Base-by-base conservation (phyloP, 2,888 invertebrate genomes). In the Meiosimyza decipiens region DNA sequence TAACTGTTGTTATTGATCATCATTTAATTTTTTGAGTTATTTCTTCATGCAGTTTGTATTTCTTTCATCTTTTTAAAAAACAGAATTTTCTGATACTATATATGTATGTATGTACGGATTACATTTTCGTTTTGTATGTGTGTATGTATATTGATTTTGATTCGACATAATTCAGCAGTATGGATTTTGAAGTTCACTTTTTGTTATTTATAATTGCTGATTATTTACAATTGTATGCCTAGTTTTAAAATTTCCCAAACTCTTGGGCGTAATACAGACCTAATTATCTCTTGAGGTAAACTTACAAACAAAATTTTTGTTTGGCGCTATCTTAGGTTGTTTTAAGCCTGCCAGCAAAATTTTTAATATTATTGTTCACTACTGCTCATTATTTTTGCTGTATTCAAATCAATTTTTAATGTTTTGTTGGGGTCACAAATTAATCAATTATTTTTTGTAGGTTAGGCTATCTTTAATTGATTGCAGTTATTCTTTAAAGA, bases 11-110 rank as follows among this genome's bases (percentile, higher is more conserved):
- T 60, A 40, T 28, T 33, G 54, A 54, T 22, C n/a, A 40, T 40
- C 9, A 52, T 67, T 64, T 70, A 64, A 7, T 9, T 62, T 71
- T 55, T 74, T 66, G 57, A 62, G 13, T 68, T 64, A 51, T 54
- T 22, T 18, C 18, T 55, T 54, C 22, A 28, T 40, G n/a, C 49
- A 52, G 49, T 59, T 65, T n/a, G n/a, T n/a, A 47, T 59, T 62
- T 57, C 71, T 50, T 71, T 72, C 74, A 76, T 70, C 73, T 72
- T 78, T 76, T 70, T 62, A 70, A 70, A 22, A 70, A 70, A 70
- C 70, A 70, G 52, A 54, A 50, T 18, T 64, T 63, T 52, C 70
- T 70, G 70, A 54, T 70, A 63, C 62, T 62, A 60, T 51, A 52
- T 69, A 33, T 60, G 52, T 62, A 51, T 60, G 59, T 60, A 69